Evolutionary conservation across 2,797 vertebrate genomes (phyloP), one percentile per base, ranked within the genome.

Genomic region (Scolopax rusticola): DNA sequence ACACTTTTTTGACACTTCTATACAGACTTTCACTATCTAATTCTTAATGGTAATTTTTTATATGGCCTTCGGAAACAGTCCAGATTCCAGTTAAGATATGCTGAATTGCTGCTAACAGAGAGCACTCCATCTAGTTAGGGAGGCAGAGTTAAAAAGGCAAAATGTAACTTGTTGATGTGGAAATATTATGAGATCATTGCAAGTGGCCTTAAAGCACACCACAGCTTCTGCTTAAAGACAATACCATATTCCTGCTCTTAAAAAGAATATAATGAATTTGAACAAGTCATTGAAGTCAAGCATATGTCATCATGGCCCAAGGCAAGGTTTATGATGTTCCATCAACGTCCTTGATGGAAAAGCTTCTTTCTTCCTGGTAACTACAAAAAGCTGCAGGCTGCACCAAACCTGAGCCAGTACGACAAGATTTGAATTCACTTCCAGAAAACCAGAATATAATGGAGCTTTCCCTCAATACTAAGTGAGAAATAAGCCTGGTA

Each of bases 321-420:
- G 6, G 15, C 43, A 87, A 90, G 17, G 14, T 15, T 41, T 54
- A 4, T 9, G 15, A 67, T 40, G 7, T 36, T 67, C n/a, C 14
- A 9, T 8, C 38, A 69, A 7, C n/a, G 15, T 7, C 23, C n/a
- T 21, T n/a, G 30, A 28, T 12, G 11, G 21, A 77, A 89, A 85
- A 4, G 15, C 5, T 87, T 84, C 32, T 38, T 84, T 71, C 48
- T 54, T 78, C 36, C 32, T 47, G 5, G 6, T 19, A 79, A 69
- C 15, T 30, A 8, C 28, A 82, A 63, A 76, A 84, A 80, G 3
- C 38, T 81, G 40, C 36, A 73, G 59, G 51, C 1, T 84, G 32
- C 32, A 80, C 8, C 40, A 70, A 59, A 59, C 9, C 27, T 5
- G 1, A 84, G 67, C 11, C 5, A 4, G 1, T 27, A 50, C 0